Base-by-base conservation (phyloP, 2,113 vertebrate species). In the Thymallus thymallus region DNA sequence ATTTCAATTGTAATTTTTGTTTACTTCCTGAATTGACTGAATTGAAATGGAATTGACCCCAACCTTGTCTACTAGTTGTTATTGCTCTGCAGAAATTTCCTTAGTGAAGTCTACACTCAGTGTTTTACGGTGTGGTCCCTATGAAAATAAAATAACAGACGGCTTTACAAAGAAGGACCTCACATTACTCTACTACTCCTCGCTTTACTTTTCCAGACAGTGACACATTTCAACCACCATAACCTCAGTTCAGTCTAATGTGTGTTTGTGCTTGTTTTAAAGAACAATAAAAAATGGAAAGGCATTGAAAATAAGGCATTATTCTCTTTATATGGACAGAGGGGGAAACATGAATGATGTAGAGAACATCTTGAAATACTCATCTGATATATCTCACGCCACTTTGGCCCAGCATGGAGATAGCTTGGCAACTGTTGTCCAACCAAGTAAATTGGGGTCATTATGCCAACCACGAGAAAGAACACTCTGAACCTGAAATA, bases 231-330 rank as follows among this genome's bases (percentile, higher is more conserved):
- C 73, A 81, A 86, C 84, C 86, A 56, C 85, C 0, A 14, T 80
- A 85, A 83, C 82, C 82, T 84, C 82, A 77, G 45, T 2, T 29
- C 80, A 79, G 75, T 77, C 74, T 84, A 82, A 81, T 81, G 82
- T 80, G 81, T 76, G 81, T 86, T 85, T 84, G 78, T 86, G 80
- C 79, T 86, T 79, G 76, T 87, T 90, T 88, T 84, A 80, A 84
- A 82, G 81, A 80, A 80, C 82, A 84, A 84, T 87, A 86, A 82
- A 87, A 74, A 62, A 60, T 62, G 45, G 48, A 78, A 69, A 75
- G 67, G 80, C 72, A 48, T 85, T 74, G 72, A n/a, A 80, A 72
- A 85, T 85, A 75, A 73, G 48, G 58, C 10, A 30, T 67, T 65
- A 20, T 67, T 76, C 81, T 74, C 23, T 70, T 79, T 77, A 72